Evolutionary conservation across 2,797 vertebrate species (phyloP), one percentile per base, ranked within the genome.

Genomic region (Siniperca obscura): DNA sequence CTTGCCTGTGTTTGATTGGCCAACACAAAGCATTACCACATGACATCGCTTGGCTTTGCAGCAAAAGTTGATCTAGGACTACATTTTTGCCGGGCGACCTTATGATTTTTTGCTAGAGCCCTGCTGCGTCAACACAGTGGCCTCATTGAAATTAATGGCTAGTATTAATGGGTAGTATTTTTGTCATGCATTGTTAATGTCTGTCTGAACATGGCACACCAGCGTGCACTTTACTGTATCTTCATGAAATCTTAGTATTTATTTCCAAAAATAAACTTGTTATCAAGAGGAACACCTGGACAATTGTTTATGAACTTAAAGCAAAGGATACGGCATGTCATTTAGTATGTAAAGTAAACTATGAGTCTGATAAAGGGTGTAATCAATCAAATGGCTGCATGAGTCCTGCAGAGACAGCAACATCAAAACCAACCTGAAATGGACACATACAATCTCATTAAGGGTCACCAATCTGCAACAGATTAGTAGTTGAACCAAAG

Each of bases 401-500:
- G 38, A 72, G 44, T 38, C 46, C n/a, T 14, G 12, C 38, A 30
- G 53, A 5, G 27, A 70, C 21, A n/a, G 34, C 25, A 13, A 17
- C 14, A 2, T 60, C 42, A 67, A 68, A 77, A 72, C 22, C 44
- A 42, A 59, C 16, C 74, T 74, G 25, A 68, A 74, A 57, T 30
- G 56, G 77, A 61, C 53, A n/a, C 56, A 44, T 55, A 1, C 17
- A 81, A 70, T 80, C 52, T 68, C 71, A 75, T 73, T 61, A 70
- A 67, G 60, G 36, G 65, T 68, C 76, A 74, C 13, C 65, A 70
- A 81, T 86, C 70, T 81, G 83, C 81, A 81, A 69, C 60, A 79
- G 77, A 85, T 86, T 78, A 86, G 7, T 8, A 86, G 72, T 65
- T 78, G 70, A 81, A 78, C 79, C 8, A 79, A 81, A 78, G 71